Conservation (phyloP, 2,113 vertebrate species). For the Acrocephalus arundinaceus region DNA sequence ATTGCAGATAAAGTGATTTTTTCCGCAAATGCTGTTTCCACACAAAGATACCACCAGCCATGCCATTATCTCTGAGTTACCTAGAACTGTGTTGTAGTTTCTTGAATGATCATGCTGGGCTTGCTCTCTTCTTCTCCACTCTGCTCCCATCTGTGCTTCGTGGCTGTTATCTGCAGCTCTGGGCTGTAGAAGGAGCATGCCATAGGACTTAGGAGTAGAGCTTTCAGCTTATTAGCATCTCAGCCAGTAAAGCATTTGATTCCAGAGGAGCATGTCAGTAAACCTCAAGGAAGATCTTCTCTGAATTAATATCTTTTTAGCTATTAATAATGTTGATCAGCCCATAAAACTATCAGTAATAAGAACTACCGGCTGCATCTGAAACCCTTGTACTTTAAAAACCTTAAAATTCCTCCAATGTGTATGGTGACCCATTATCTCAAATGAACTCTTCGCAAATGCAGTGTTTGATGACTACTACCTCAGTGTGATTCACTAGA, state of each 20-base stretch:
- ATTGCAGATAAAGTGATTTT: background rate
- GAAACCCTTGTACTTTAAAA: background rate
- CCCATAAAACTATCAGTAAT: background rate
- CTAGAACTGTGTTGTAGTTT: background rate
- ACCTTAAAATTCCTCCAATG: background rate
- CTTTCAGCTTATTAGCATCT: background rate
- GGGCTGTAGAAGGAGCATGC: background rate
- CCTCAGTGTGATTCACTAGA: slow-evolving; percentile 24
- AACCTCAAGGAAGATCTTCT: background rate
- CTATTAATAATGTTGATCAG: background rate
- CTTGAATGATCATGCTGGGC: background rate
- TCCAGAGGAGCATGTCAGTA: background rate
- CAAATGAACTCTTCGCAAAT: background rate
- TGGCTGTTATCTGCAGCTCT: background rate
- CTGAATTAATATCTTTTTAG: background rate
- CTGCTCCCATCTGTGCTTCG: background rate
- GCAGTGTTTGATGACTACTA: background rate
- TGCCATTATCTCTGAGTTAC: background rate
- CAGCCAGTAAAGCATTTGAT: background rate
- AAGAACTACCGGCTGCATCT: background rate
- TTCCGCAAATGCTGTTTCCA: background rate
- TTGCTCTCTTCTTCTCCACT: background rate
- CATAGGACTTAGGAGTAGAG: background rate
- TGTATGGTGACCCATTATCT: background rate
- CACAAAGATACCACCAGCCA: background rate